These are phyloP conservation scores for Onthophagus sagittarius DNA, from an alignment of 2,888 invertebrate species.

Conservation along the genomic window DNA sequence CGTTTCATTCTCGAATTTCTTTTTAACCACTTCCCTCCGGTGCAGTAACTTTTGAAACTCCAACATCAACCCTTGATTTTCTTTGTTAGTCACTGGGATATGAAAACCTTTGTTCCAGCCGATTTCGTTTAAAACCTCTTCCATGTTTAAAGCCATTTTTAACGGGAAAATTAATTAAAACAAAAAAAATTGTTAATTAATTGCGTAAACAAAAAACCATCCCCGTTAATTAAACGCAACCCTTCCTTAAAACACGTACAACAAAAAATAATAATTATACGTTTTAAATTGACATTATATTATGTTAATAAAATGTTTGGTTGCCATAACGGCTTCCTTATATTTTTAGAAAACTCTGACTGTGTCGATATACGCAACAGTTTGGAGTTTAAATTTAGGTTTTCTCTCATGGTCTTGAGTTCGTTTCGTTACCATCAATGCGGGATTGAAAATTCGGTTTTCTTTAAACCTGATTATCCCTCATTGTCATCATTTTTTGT, in stretches of 20 bases:
- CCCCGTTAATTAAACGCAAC: neutral
- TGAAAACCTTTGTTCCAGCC: slow-evolving; percentile 75
- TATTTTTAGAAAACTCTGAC: neutral
- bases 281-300: neutral
- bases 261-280: neutral
- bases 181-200: neutral
- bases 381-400: neutral
- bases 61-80: slow-evolving; percentile 50
- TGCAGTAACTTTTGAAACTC: neutral
- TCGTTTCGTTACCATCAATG: neutral
- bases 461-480: no score
- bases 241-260: neutral
- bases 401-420: neutral
- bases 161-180: neutral
- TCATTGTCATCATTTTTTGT: no score
- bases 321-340: neutral
- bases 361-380: neutral
- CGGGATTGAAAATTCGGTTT: neutral
- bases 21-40: neutral
- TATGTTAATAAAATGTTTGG: neutral
- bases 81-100: slow-evolving; percentile 73
- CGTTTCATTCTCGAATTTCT: neutral
- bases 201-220: neutral
- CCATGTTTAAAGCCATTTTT: slow-evolving; percentile 48
- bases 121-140: slow-evolving; percentile 62